phyloP scores from a whole-genome alignment of 2,113 vertebrate species.

The Mormoops blainvillei region DNA sequence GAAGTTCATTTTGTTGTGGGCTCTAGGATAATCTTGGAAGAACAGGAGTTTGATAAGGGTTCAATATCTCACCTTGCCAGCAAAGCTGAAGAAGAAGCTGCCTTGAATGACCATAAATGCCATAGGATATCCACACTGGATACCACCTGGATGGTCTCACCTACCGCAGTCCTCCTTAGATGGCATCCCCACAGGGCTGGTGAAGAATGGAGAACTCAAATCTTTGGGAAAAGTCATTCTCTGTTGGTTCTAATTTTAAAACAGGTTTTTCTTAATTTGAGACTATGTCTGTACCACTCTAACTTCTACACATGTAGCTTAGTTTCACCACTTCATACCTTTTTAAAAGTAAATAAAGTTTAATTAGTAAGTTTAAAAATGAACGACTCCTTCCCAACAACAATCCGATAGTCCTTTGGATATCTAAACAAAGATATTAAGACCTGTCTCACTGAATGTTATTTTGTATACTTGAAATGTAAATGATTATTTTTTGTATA shows the following conservation, averaged over 20 bases:
- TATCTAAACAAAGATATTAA: neutral
- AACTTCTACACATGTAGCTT: neutral
- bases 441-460: neutral
- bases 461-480: neutral
- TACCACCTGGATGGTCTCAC: neutral
- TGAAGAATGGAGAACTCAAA: neutral
- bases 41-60: neutral
- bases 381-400: neutral
- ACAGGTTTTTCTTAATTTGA: neutral
- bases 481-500: neutral
- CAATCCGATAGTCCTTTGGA: neutral
- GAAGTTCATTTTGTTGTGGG: neutral
- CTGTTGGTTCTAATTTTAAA: neutral
- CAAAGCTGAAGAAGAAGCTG: neutral
- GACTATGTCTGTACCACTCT: neutral
- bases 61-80: neutral
- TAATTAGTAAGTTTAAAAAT: neutral
- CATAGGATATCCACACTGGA: neutral
- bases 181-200: fast-evolving
- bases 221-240: neutral
- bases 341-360: neutral
- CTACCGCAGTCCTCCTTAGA: neutral
- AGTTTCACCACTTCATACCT: neutral
- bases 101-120: neutral
- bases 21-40: neutral